Percentiles rank a stretch among this genome's conserved stretches.
Evolutionary conservation across 2,888 invertebrate species (phyloP).

Genomic region (Oscheius sp.): DNA sequence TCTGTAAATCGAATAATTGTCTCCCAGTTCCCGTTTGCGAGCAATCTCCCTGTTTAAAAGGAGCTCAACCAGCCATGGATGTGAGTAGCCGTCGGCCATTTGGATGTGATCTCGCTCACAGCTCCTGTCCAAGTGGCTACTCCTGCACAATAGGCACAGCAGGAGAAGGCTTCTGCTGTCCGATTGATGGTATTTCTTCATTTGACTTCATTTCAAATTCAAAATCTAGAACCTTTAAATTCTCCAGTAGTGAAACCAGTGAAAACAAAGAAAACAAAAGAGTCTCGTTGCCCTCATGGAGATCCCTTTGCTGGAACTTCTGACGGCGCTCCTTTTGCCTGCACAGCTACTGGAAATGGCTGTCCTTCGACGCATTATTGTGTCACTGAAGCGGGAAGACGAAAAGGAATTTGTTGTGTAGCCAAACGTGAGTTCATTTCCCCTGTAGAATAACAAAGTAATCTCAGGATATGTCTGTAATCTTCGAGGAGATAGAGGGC

Average conservation of each 20-base stretch:
- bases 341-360: slow-evolving; percentile 37
- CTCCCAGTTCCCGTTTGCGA: slow-evolving; percentile 14
- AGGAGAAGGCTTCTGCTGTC: slow-evolving; percentile 36
- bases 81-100: background rate
- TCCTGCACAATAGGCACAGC: slow-evolving; percentile 54
- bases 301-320: slow-evolving; percentile 52
- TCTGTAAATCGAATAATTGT: slow-evolving; percentile 14
- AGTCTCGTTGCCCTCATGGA: slow-evolving; percentile 51
- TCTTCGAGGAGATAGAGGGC: slow-evolving; percentile 47
- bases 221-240: slow-evolving; percentile 15
- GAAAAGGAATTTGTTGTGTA: slow-evolving; percentile 59
- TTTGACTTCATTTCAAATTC: background rate
- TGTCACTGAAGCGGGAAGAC: slow-evolving; percentile 46
- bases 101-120: slow-evolving; percentile 7
- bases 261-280: background rate
- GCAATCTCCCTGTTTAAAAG: slow-evolving; percentile 6
- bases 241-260: background rate
- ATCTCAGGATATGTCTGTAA: slow-evolving; percentile 59
- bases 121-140: slow-evolving; percentile 51
- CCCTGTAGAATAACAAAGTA: background rate
- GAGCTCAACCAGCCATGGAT: slow-evolving; percentile 5
- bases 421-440: slow-evolving; percentile 49
- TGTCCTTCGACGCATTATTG: slow-evolving; percentile 64
- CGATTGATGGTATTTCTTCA: background rate
- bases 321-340: slow-evolving; percentile 50